Conservation (phyloP, 2,113 vertebrate genomes). For the Athene noctua region DNA sequence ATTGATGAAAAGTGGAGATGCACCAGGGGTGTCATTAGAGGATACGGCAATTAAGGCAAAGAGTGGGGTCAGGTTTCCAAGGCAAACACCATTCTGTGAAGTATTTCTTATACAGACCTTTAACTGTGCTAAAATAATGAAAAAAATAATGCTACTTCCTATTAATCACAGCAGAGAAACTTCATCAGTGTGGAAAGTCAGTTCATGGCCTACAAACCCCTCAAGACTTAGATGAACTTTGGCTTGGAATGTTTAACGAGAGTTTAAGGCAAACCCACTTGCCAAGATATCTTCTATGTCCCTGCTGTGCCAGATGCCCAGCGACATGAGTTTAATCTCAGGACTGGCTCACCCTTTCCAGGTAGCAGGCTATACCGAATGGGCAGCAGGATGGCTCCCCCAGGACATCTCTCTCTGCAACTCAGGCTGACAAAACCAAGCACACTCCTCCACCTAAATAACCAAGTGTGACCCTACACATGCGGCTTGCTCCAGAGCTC, state of each 20-base stretch:
- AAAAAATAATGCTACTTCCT: not conserved
- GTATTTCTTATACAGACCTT: not conserved
- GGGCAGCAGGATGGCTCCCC: not conserved
- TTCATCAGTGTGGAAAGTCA: not conserved
- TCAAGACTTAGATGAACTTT: not conserved
- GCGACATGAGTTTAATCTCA: accelerated
- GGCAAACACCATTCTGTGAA: not conserved
- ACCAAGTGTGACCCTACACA: not conserved
- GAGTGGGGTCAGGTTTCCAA: not conserved
- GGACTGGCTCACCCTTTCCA: not conserved
- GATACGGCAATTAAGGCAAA: not conserved
- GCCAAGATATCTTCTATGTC: not conserved
- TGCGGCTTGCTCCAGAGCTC: accelerated
- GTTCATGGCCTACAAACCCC: not conserved
- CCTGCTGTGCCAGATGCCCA: too few species aligned
- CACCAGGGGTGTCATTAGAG: not conserved
- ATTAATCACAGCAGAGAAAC: not conserved
- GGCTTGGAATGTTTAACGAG: not conserved
- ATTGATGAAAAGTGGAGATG: not conserved
- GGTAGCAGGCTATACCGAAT: not conserved
- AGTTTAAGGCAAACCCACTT: not conserved
- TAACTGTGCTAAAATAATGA: not conserved
- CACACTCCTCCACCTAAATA: not conserved
- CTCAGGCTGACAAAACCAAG: not conserved
- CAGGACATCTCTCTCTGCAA: not conserved